Percentiles rank a stretch among this genome's conserved stretches.
Evolutionary conservation across 2,113 vertebrate genomes (phyloP).

Genomic region (Onychostoma macrolepis): DNA sequence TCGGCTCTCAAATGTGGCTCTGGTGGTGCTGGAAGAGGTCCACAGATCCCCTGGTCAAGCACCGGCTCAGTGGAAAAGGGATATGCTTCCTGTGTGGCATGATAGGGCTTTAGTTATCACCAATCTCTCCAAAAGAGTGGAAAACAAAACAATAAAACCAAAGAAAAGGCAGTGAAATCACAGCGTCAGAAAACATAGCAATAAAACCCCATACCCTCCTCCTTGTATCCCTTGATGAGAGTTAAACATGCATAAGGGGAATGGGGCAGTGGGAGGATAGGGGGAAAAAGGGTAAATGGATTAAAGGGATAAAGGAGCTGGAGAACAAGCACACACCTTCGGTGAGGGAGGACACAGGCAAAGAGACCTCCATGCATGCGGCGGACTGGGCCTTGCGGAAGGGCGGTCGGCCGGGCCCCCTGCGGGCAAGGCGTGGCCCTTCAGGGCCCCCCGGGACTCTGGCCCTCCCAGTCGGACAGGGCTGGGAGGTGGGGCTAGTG

Average conservation of each 20-base stretch:
- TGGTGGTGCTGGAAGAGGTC: not conserved
- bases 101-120: constrained; percentile 44
- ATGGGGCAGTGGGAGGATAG: constrained; percentile 32
- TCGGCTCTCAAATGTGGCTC: not conserved
- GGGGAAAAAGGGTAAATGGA: constrained; percentile 37
- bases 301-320: constrained; percentile 54
- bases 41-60: not conserved
- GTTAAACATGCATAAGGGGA: constrained; percentile 43
- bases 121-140: constrained; percentile 42
- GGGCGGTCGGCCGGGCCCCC: constrained; percentile 91
- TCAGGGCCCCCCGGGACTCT: constrained; percentile 88
- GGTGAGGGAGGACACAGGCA: constrained; percentile 93
- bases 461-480: constrained; percentile 86
- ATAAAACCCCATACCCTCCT: constrained; percentile 23
- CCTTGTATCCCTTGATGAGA: constrained; percentile 50
- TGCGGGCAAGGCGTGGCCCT: constrained; percentile 88
- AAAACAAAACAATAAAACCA: constrained; percentile 15
- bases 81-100: constrained; percentile 5
- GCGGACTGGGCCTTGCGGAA: constrained; percentile 99
- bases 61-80: constrained; percentile 12
- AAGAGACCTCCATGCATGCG: constrained; percentile 99
- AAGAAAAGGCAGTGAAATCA: constrained; percentile 47
- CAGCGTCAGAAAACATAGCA: constrained; percentile 24
- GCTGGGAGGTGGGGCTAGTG: constrained; percentile 92
- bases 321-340: constrained; percentile 88